Evolutionary conservation across 1,140 invertebrate species (phyloP).

Genomic region (Whitmania pigra): DNA sequence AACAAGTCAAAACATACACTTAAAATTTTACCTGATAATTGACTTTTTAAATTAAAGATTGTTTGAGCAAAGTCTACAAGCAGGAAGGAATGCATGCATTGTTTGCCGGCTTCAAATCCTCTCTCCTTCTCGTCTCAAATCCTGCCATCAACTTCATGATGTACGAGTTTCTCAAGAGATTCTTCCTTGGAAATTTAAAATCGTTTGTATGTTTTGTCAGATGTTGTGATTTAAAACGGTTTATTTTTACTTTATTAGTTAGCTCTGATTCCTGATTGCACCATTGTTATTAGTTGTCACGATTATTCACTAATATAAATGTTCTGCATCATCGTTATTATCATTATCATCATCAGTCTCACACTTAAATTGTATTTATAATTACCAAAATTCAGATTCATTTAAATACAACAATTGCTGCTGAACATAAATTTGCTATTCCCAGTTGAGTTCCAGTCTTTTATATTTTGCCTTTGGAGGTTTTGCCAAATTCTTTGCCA

Average conservation of each 20-base stretch:
- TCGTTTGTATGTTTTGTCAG: too few relatives aligned
- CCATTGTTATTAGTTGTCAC: too few relatives aligned
- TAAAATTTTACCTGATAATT: background rate
- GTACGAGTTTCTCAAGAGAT: slow-evolving; percentile 68
- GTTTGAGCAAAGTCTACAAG: slow-evolving; percentile 51
- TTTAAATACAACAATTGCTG: background rate
- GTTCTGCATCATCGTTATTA: too few relatives aligned
- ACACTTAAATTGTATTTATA: background rate
- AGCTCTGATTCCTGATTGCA: too few relatives aligned
- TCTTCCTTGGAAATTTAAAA: slow-evolving; percentile 26
- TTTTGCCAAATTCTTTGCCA: slow-evolving; percentile 65
- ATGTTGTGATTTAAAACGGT: background rate
- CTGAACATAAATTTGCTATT: background rate
- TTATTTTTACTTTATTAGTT: too few relatives aligned
- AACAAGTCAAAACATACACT: background rate
- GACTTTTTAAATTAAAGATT: slow-evolving; percentile 45
- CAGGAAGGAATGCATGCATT: slow-evolving; percentile 57
- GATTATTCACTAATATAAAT: too few relatives aligned
- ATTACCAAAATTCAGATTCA: background rate
- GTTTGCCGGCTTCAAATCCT: slow-evolving; percentile 68
- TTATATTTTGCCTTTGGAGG: slow-evolving; percentile 58
- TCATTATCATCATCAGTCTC: too few relatives aligned
- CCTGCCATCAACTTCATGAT: slow-evolving; percentile 81
- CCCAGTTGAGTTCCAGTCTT: slow-evolving; percentile 33
- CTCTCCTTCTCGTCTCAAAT: slow-evolving; percentile 67